Conservation (phyloP, 1,140 invertebrate genomes). For the Ylistrum balloti region DNA sequence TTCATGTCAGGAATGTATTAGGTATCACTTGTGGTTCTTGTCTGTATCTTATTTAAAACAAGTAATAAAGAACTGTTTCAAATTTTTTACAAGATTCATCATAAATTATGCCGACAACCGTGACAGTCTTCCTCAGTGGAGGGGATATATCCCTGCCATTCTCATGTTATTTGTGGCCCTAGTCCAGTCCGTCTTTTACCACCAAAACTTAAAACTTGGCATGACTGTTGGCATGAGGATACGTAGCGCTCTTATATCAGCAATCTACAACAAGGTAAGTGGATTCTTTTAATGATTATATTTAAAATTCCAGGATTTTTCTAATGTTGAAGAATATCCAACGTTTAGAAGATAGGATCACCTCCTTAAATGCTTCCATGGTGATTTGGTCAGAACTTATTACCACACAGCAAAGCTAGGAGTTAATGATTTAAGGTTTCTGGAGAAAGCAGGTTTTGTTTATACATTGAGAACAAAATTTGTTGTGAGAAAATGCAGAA, state of each 20-base stretch:
- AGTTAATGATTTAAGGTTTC: no score
- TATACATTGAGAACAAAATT: no score
- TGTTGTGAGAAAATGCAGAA: no score
- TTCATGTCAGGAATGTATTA: no score
- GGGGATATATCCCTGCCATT: conserved; percentile 78
- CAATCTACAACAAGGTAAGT: conserved; percentile 93
- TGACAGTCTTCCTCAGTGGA: conserved; percentile 71
- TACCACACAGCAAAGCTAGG: no score
- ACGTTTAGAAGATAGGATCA: no score
- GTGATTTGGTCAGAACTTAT: no score
- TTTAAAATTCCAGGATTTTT: no score
- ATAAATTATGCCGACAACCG: conserved; percentile 61
- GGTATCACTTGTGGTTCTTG: no score
- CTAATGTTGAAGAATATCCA: no score
- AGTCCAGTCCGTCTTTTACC: conserved; percentile 76
- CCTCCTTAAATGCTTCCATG: no score
- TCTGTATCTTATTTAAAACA: neutral
- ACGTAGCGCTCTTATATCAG: conserved; percentile 93
- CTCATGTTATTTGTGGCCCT: conserved; percentile 72
- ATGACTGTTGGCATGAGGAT: conserved; percentile 92
- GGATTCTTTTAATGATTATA: neutral
- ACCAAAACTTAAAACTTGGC: conserved; percentile 77
- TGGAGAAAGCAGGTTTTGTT: no score
- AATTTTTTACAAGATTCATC: conserved; percentile 52
- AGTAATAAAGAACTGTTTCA: neutral